These are phyloP conservation scores for Ammodytes marinus DNA, from an alignment of 2,113 vertebrate genomes.

Conservation along the genomic window DNA sequence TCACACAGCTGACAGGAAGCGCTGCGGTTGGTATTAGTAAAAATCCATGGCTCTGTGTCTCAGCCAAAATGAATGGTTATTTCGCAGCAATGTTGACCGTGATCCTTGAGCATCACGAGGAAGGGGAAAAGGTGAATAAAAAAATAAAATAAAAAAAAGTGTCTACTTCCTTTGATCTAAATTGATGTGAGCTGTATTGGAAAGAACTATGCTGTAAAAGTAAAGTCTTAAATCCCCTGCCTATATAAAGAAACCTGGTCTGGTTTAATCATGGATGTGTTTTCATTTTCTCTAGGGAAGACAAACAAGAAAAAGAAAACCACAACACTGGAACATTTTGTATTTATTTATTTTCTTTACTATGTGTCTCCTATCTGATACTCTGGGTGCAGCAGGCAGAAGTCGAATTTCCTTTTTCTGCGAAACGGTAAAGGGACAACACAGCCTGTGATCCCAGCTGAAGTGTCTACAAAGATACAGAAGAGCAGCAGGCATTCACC, in stretches of 20 bases:
- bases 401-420: constrained; percentile 43
- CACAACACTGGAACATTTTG: neutral
- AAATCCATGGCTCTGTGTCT: constrained; percentile 48
- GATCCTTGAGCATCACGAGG: constrained; percentile 28
- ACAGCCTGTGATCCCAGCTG: constrained; percentile 35
- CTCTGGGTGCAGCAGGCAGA: constrained; percentile 1
- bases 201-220: constrained; percentile 9
- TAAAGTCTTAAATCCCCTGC: constrained; percentile 21
- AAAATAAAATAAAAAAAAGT: constrained; percentile 34
- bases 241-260: neutral
- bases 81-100: constrained; percentile 16
- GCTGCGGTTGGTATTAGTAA: constrained; percentile 56
- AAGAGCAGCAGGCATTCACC: constrained; percentile 37
- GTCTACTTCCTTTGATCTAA: constrained; percentile 2
- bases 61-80: constrained; percentile 49
- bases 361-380: constrained; percentile 19
- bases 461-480: constrained; percentile 41
- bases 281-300: constrained; percentile 9
- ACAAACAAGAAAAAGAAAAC: neutral
- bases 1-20: constrained; percentile 76
- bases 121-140: neutral
- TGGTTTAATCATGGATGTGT: constrained; percentile 1
- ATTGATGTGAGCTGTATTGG: constrained; percentile 30
- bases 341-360: neutral
- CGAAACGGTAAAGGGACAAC: constrained; percentile 30